These are phyloP conservation scores for Colaptes auratus DNA, from an alignment of 2,113 vertebrate species.

Conservation along the genomic window DNA sequence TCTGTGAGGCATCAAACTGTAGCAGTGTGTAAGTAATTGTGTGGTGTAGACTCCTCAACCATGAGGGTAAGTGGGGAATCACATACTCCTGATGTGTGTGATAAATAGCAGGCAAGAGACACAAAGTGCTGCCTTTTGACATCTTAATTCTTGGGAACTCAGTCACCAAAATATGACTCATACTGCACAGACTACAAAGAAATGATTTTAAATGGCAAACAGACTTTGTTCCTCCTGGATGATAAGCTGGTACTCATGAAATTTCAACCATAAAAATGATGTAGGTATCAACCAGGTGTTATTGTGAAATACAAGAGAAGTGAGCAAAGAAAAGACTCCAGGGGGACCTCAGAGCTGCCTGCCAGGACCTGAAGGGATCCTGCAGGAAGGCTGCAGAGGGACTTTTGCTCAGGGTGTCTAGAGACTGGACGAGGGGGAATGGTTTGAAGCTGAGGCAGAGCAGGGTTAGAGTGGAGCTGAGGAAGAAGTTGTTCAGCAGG, in stretches of 20 bases:
- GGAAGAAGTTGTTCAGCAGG: too few relatives aligned
- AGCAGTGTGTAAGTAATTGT: neutral
- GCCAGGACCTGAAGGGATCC: too few relatives aligned
- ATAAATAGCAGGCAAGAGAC: neutral
- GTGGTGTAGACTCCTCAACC: rapidly evolving
- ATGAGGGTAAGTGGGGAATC: neutral
- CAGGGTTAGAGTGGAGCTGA: too few relatives aligned
- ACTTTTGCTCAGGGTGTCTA: too few relatives aligned
- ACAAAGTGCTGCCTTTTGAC: neutral
- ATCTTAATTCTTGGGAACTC: neutral
- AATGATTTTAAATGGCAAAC: neutral
- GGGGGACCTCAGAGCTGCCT: too few relatives aligned
- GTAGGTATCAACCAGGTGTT: neutral
- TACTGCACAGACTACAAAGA: neutral
- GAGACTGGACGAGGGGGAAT: too few relatives aligned
- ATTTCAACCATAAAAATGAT: neutral
- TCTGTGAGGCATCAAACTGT: neutral
- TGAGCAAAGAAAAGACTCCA: too few relatives aligned
- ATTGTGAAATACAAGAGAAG: neutral
- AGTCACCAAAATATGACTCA: neutral
- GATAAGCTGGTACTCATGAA: neutral
- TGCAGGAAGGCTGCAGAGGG: too few relatives aligned
- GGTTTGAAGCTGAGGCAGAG: too few relatives aligned
- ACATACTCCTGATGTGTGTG: neutral
- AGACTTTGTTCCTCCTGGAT: neutral